These are phyloP conservation scores for Lepidonotus clava DNA, from an alignment of 2,888 invertebrate genomes.

Conservation along the genomic window DNA sequence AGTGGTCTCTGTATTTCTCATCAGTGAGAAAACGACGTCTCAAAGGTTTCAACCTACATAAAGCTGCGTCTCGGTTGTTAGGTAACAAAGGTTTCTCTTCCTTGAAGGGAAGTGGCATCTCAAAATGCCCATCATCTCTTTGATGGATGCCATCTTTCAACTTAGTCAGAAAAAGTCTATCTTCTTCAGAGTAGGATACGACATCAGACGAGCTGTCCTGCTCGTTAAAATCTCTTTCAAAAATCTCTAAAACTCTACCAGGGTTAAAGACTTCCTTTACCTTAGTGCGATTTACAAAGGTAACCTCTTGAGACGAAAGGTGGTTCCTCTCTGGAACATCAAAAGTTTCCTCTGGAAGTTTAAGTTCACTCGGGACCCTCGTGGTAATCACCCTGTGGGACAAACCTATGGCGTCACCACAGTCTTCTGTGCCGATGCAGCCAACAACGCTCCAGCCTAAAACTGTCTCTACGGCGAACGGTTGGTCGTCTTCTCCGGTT, in stretches of 20 bases:
- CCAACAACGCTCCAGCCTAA: background rate
- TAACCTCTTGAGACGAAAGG: background rate
- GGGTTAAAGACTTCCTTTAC: background rate
- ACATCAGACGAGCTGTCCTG: background rate
- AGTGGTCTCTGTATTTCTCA: background rate
- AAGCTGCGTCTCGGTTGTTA: conserved; percentile 39
- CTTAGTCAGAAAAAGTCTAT: background rate
- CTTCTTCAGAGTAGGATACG: background rate
- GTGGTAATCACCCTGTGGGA: background rate
- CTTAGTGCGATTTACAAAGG: background rate
- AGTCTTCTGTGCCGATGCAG: background rate
- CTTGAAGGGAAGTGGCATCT: conserved; percentile 52
- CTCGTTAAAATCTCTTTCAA: background rate
- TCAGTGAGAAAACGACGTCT: background rate
- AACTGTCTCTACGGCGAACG: background rate
- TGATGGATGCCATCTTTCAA: background rate
- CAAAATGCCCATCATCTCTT: conserved; percentile 41
- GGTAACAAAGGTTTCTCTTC: background rate
- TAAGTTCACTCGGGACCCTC: background rate
- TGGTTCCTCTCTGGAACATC: background rate
- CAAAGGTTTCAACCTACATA: background rate
- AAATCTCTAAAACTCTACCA: background rate
- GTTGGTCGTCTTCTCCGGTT: background rate
- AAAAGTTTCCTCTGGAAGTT: background rate
- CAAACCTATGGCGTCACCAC: background rate